Evolutionary conservation across 1,140 invertebrate species (phyloP).

Genomic region (Eubasilissa regina): DNA sequence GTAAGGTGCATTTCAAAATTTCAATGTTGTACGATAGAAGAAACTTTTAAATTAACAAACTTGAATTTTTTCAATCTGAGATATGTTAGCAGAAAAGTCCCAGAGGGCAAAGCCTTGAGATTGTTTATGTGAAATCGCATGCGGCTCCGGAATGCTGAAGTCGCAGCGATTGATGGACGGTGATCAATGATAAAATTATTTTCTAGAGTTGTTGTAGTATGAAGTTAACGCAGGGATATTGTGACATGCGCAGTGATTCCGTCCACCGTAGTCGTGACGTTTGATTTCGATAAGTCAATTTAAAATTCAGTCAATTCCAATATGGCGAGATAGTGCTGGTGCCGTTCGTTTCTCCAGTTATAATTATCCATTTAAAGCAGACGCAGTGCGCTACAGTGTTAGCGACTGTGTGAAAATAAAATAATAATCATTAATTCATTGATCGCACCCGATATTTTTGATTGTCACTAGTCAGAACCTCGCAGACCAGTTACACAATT

Average conservation of each 20-base stretch:
- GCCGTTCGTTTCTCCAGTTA: neutral
- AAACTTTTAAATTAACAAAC: too few species aligned
- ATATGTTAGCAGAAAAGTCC: too few species aligned
- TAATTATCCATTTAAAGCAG: conserved; percentile 17
- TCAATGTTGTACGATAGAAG: too few species aligned
- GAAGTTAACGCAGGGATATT: too few species aligned
- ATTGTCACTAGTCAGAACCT: neutral
- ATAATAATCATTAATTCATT: neutral
- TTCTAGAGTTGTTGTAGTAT: too few species aligned
- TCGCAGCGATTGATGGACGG: too few species aligned
- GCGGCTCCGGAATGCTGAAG: too few species aligned
- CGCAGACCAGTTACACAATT: conserved; percentile 12
- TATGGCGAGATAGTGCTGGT: neutral
- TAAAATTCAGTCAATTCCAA: conserved; percentile 17
- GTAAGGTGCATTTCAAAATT: too few species aligned
- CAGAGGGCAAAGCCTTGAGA: too few species aligned
- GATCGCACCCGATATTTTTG: neutral
- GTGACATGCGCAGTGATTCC: conserved; percentile 14
- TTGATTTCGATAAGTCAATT: neutral
- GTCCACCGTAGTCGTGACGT: neutral
- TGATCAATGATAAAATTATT: too few species aligned
- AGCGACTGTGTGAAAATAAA: conserved; percentile 47
- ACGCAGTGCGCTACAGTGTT: conserved; percentile 57
- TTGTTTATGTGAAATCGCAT: too few species aligned
- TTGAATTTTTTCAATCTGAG: too few species aligned